Base-by-base conservation (phyloP, 2,888 invertebrate genomes). In the Tenthredo distinguenda region DNA sequence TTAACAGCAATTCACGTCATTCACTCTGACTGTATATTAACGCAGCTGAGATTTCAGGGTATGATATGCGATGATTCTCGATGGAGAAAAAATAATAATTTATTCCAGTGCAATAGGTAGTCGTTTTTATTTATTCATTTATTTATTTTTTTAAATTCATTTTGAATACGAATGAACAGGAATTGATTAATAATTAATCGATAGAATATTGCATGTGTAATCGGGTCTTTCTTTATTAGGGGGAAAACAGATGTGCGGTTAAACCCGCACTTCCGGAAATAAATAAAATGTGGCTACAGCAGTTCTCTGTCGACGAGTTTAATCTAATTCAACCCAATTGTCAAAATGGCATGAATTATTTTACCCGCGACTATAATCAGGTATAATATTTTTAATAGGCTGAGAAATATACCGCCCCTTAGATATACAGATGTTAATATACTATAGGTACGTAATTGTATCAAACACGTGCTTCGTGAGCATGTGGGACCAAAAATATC, bases 241-340 rank as follows among this genome's bases (percentile, higher is more conserved):
- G n/a, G 55, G 55, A 7, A 62, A 21, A 12, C 62, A 26, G 62
- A 21, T 26, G 34, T 15, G 15, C 15, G 18, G 31, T 68, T 18
- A 34, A 68, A 6, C 31, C 68, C 18, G n/a, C n/a, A 68, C 68
- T 68, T 68, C 68, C 68, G 21, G 50, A 50, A 31, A 47, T 76
- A 76, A 43, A 50, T 76, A 50, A 31, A 68, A 68, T 18, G 18
- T 31, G 15, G 1, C 31, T 12, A 68, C 6, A 31, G 7, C 34
- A 10, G 34, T 15, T 26, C 15, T 34, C 3, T 34, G 12, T 18
- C 68, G 34, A 68, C 68, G 68, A 68, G 68, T 68, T 68, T 68
- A 68, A 50, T 84, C 5, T 71, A 84, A 84, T 43, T 74, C 7
- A 84, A 84, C 26, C 47, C 26, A 74, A 84, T 84, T 84, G 71